Percentiles rank a stretch among this genome's conserved stretches.
phyloP scores from a whole-genome alignment of 92 coral and sea anemone species.

The Nematostella vectensis region DNA sequence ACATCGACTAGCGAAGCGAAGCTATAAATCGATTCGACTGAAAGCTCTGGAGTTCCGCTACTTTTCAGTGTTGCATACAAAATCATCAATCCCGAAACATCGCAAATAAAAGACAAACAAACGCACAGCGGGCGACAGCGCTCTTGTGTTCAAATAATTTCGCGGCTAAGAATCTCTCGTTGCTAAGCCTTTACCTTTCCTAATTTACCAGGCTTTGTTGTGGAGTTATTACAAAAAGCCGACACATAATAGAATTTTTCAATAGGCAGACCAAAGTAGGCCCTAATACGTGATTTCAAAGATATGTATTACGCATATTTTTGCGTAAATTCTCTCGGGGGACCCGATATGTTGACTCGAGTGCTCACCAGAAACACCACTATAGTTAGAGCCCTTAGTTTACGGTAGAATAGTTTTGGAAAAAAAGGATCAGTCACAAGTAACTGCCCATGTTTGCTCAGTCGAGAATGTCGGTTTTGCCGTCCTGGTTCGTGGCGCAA shows the following conservation, averaged over 20 bases:
- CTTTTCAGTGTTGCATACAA: too few species aligned
- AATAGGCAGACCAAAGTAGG: conserved; percentile 6
- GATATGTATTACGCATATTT: background rate
- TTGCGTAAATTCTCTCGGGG: background rate
- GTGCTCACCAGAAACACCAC: background rate
- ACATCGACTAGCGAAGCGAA: too few species aligned
- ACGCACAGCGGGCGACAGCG: conserved; percentile 14
- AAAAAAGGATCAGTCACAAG: conserved; percentile 1
- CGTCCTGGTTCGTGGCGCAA: too few species aligned
- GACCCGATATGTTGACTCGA: background rate
- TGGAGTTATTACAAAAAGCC: conserved; percentile 15
- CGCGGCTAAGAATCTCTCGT: too few species aligned
- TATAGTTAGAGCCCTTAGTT: background rate
- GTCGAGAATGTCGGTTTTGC: background rate
- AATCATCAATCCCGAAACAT: too few species aligned
- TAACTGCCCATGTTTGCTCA: background rate
- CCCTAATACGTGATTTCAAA: background rate
- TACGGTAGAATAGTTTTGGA: background rate
- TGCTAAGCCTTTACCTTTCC: conserved; percentile 17
- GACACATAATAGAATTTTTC: conserved; percentile 18
- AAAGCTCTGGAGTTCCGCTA: too few species aligned
- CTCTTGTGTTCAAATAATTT: too few species aligned
- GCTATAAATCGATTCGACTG: too few species aligned
- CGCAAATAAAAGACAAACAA: conserved; percentile 22
- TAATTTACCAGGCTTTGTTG: conserved; percentile 11